These are phyloP conservation scores for Ceriagrion tenellum DNA, from an alignment of 2,888 invertebrate species.

Conservation along the genomic window DNA sequence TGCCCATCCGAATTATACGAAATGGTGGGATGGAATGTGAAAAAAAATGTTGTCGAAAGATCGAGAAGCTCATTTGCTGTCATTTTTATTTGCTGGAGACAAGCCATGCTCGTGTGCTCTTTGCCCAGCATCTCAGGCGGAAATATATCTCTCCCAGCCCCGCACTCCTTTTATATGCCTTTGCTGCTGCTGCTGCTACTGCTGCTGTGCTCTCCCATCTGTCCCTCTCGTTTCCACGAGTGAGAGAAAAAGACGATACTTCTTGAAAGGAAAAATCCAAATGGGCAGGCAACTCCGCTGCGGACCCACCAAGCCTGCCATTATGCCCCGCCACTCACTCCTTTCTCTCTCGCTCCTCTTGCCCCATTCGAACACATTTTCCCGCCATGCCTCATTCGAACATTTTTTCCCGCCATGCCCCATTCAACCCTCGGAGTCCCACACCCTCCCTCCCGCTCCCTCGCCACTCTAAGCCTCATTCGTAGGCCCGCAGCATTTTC, in stretches of 20 bases:
- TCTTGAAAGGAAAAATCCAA: slow-evolving; percentile 18
- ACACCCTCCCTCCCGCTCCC: not conserved
- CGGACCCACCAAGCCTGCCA: not conserved
- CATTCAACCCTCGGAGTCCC: too few relatives aligned
- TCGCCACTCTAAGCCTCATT: not conserved
- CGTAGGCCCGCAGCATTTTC: not conserved
- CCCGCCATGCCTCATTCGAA: not conserved
- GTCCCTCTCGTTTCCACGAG: not conserved
- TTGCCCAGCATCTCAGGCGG: not conserved
- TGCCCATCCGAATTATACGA: not conserved
- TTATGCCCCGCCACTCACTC: not conserved
- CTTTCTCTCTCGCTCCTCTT: not conserved
- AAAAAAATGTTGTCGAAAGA: slow-evolving; percentile 8
- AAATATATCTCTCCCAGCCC: not conserved
- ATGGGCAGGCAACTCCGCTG: not conserved
- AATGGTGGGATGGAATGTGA: not conserved
- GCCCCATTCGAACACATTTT: not conserved
- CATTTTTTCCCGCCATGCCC: too few relatives aligned
- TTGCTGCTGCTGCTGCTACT: too few relatives aligned
- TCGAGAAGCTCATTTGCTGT: slow-evolving; percentile 10
- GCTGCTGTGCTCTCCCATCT: not conserved
- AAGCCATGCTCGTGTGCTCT: not conserved
- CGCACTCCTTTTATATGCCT: not conserved
- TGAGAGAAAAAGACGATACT: not conserved
- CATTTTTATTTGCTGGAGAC: not conserved